Evolutionary conservation across 2,888 invertebrate genomes (phyloP).

Genomic region (Sphinx pinastri): DNA sequence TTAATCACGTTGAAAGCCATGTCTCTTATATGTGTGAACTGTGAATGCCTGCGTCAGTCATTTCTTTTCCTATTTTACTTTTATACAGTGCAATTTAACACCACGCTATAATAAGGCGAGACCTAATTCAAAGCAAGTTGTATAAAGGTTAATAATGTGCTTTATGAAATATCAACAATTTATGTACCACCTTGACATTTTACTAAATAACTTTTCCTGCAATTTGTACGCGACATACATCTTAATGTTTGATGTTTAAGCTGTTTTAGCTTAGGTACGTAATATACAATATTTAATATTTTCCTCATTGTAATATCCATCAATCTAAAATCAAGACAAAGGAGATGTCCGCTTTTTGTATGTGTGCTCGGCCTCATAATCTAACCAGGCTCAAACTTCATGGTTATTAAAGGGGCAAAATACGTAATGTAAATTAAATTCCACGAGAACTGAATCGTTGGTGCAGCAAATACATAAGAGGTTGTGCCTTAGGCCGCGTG

Average conservation of each 20-base stretch:
- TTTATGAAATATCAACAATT: slow-evolving; percentile 11
- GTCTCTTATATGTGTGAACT: too few relatives aligned
- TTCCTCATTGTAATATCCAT: neutral
- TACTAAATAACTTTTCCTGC: neutral
- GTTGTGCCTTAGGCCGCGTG: neutral
- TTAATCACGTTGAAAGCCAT: too few relatives aligned
- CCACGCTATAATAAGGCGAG: neutral
- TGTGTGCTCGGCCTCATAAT: too few relatives aligned
- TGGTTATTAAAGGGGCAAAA: too few relatives aligned
- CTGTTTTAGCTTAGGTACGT: neutral
- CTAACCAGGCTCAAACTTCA: too few relatives aligned
- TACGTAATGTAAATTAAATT: too few relatives aligned
- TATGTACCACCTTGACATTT: slow-evolving; percentile 15
- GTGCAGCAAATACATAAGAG: too few relatives aligned
- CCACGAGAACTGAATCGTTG: too few relatives aligned
- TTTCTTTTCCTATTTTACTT: too few relatives aligned
- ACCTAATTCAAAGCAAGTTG: neutral
- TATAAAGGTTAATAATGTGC: slow-evolving; percentile 10
- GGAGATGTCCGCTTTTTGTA: too few relatives aligned
- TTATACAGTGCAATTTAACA: too few relatives aligned
- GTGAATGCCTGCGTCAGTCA: too few relatives aligned
- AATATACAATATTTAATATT: neutral
- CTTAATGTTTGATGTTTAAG: neutral
- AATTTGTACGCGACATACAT: neutral
- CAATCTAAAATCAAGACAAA: neutral